Evolutionary conservation across 2,888 invertebrate genomes (phyloP), one percentile per base, ranked within the genome.

Genomic region (Globia sparganii): DNA sequence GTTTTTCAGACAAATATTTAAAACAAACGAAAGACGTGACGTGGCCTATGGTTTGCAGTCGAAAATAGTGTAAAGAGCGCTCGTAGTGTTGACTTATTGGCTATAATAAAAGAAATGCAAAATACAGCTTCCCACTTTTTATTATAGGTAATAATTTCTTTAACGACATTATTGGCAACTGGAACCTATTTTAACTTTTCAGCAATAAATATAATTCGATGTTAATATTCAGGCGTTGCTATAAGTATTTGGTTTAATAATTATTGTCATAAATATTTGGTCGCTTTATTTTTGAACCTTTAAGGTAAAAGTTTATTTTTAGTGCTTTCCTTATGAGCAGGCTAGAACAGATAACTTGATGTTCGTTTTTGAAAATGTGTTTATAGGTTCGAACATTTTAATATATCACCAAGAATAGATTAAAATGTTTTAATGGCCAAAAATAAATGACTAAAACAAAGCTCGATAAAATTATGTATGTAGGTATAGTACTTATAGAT

Each of bases 241-340:
- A 67, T 61, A 73, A 80, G 78, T 81, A 68, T 78, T 72, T 81
- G 72, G 61, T 73, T 87, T 81, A 75, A 75, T 80, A 75, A 80
- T 87, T 87, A 87, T 87, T 87, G 87, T 87, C 87, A 84, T 83
- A 77, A 71, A 76, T 73, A 71, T 77, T 87, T 87, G 87, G 86
- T 87, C 87, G 72, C 76, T 70, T 80, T 77, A 28, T 79, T 73
- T 78, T 80, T 71, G 49, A 72, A 75, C 80, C 77, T 82, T 68
- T 61, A 72, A 68, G 66, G 64, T 80, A 83, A 56, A 64, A 77
- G n/a, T 61, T 70, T 73, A 61, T 58, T 66, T 49, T 72, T 43
- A 67, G 49, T 11, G 59, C 49, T 75, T 71, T 66, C 46, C 56
- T 68, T 62, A 66, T 61, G 31, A 40, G 53, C 9, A 59, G 59